These are phyloP conservation scores for Cricetomys ansorgei DNA, from an alignment of 2,113 vertebrate species.

Conservation along the genomic window DNA sequence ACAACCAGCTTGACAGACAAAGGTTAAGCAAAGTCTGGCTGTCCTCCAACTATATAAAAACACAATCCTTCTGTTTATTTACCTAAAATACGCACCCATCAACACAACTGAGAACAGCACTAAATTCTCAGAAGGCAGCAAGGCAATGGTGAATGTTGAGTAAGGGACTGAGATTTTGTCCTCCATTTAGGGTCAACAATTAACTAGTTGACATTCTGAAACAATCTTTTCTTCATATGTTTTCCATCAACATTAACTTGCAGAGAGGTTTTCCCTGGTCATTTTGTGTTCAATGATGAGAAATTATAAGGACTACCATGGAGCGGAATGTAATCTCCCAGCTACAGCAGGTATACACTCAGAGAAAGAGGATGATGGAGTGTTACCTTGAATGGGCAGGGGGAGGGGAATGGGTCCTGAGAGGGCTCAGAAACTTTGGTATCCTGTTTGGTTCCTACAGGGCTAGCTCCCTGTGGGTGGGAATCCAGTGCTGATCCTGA, in stretches of 20 bases:
- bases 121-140: neutral
- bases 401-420: neutral
- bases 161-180: neutral
- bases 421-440: neutral
- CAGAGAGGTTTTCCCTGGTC: neutral
- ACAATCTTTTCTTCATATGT: neutral
- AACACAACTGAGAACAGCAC: neutral
- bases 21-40: constrained; percentile 1
- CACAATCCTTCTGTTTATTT: neutral
- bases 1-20: constrained; percentile 45
- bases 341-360: neutral
- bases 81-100: neutral
- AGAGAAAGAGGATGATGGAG: neutral
- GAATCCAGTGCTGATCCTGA: neutral
- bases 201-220: constrained; percentile 26
- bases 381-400: neutral
- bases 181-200: neutral
- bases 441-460: neutral
- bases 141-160: neutral
- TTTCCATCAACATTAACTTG: neutral
- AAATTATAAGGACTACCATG: neutral
- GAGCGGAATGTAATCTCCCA: neutral
- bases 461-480: neutral
- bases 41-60: constrained; percentile 7
- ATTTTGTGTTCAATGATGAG: neutral